A percentile compares a stretch with the other conserved stretches of the same genome.
Conservation (phyloP, 23 tunicate genomes). For the Clavelina lepadiformis region DNA sequence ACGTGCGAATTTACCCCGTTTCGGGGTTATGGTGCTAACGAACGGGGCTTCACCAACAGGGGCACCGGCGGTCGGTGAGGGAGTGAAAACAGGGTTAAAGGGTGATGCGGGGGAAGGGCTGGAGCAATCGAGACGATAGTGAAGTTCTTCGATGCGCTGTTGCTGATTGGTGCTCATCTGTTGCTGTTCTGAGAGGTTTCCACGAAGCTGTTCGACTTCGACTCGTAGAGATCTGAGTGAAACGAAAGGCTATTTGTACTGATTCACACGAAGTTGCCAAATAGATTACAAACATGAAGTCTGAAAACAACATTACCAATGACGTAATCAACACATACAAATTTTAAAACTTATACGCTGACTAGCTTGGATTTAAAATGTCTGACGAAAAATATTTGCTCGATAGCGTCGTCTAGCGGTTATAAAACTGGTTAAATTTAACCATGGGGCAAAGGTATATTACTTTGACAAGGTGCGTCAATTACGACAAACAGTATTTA, state of each 20-base stretch:
- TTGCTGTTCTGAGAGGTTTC: conserved; percentile 41
- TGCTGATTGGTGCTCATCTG: conserved; percentile 22
- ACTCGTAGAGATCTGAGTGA: no score
- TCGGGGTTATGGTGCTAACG: neutral
- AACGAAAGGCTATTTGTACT: no score
- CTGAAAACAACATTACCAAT: no score
- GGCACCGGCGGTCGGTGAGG: conserved; percentile 38
- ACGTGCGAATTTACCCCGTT: neutral
- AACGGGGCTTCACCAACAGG: conserved; percentile 10
- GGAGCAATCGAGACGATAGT: conserved; percentile 53
- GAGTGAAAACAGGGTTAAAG: conserved; percentile 80
- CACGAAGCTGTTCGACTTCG: conserved; percentile 16
- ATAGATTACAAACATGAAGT: no score
- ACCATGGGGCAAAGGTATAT: no score
- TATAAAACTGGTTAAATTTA: no score
- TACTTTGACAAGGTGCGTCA: no score
- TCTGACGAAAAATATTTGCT: neutral
- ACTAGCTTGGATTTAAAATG: no score
- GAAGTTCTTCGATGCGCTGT: conserved; percentile 69
- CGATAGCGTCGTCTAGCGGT: conserved; percentile 3
- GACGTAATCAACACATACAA: no score
- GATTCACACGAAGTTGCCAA: no score
- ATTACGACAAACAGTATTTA: no score
- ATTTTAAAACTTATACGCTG: no score
- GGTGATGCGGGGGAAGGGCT: conserved; percentile 66